Evolutionary conservation across 2,113 vertebrate genomes (phyloP).

Genomic region (Ammodytes marinus): DNA sequence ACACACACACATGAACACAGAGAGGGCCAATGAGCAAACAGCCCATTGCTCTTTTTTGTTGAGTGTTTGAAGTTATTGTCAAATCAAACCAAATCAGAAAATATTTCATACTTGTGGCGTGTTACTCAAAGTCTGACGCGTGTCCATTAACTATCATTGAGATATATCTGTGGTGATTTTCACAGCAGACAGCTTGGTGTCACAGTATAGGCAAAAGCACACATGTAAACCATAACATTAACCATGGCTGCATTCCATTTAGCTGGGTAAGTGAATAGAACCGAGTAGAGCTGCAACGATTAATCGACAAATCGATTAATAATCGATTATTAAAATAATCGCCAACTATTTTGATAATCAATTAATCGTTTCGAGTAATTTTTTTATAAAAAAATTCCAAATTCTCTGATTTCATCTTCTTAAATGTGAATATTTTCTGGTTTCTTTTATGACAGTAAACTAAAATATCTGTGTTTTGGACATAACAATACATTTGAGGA

Average conservation of each 20-base stretch:
- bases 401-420: too few species aligned
- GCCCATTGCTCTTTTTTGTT: background rate
- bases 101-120: background rate
- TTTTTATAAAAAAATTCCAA: too few species aligned
- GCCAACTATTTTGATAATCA: too few species aligned
- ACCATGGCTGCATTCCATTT: background rate
- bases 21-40: background rate
- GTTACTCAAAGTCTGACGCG: background rate
- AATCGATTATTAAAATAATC: too few species aligned
- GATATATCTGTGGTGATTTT: background rate
- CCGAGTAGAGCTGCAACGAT: background rate
- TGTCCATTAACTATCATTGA: background rate
- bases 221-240: slow-evolving; percentile 15
- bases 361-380: too few species aligned
- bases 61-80: slow-evolving; percentile 10
- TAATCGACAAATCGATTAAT: too few species aligned
- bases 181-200: background rate
- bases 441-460: too few species aligned
- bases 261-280: background rate
- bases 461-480: too few species aligned
- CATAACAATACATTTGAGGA: too few species aligned
- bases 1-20: background rate
- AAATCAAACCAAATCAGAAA: background rate
- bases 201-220: background rate
- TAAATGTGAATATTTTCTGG: too few species aligned